Base-by-base conservation (phyloP, 2,797 vertebrate genomes). In the Pseudotriccus pelzelni region DNA sequence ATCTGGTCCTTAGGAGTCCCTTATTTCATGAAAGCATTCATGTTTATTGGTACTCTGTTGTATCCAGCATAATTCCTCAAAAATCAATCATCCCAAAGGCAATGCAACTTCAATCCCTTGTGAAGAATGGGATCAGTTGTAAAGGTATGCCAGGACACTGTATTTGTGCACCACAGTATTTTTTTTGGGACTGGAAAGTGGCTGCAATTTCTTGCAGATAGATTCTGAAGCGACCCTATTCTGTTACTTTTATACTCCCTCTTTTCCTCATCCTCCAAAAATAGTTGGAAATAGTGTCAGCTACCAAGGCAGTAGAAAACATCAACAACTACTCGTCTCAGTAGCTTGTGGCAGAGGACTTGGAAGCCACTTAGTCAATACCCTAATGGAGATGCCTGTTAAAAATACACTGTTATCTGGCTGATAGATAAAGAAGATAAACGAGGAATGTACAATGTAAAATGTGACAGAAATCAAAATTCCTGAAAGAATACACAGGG, bases 401-500 rank as follows among this genome's bases (percentile, higher is more conserved):
- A 92, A 96, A 95, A 95, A 91, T 83, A 94, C 77, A 30, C 46
- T 74, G 58, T 78, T 87, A 84, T 73, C 94, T 91, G 25, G 52
- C 72, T 91, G 67, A 77, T 88, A 89, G 85, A 93, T 89, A 90
- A 96, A 91, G 84, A 91, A 93, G 69, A 83, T 89, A 89, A 85
- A 92, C 94, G 41, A 84, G 49, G 41, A 89, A 56, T n/a, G 27
- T 84, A 67, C 39, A 92, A 37, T 49, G 52, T 70, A 76, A 93
- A 87, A 81, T 81, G 64, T 62, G 86, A 62, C 46, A 64, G 73
- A 89, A 89, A 90, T 91, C 53, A 94, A 91, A 95, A 84, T 81
- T 69, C 63, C 47, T 86, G 30, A 43, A 90, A 79, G 27, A 94
- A 70, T 74, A 49, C 24, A 39, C 27, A 64, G 43, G 53, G 84